Evolutionary conservation across 2,888 invertebrate species (phyloP).

Genomic region (Anaspis maculata): DNA sequence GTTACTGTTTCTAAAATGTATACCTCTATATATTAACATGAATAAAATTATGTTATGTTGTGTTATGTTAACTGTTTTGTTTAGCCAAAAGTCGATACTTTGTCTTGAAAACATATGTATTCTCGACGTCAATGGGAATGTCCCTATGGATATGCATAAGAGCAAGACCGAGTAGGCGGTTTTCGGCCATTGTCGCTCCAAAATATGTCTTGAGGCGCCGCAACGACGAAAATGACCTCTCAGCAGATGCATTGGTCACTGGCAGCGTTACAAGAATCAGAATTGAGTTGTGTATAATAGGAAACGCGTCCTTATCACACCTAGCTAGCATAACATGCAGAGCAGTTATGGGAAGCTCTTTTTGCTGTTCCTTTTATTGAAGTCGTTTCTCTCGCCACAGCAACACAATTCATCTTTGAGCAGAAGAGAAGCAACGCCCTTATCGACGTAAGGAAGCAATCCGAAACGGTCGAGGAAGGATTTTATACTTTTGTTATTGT

Average conservation of each 20-base stretch:
- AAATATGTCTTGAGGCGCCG: neutral
- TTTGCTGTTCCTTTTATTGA: neutral
- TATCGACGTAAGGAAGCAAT: too few relatives aligned
- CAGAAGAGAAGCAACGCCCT: neutral
- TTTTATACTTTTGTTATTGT: too few relatives aligned
- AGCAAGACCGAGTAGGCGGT: neutral
- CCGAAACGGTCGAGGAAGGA: too few relatives aligned
- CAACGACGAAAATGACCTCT: neutral
- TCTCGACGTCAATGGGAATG: neutral
- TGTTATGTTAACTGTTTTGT: too few relatives aligned
- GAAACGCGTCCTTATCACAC: neutral
- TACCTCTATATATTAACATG: too few relatives aligned
- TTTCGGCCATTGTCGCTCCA: neutral
- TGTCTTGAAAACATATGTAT: too few relatives aligned
- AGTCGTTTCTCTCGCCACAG: too few relatives aligned
- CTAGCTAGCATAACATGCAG: neutral
- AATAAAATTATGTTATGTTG: too few relatives aligned
- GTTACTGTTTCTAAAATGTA: too few relatives aligned
- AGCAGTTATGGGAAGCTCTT: neutral
- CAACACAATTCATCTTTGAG: neutral
- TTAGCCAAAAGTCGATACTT: too few relatives aligned
- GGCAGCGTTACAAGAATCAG: neutral
- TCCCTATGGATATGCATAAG: slow-evolving; percentile 1
- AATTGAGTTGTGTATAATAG: neutral
- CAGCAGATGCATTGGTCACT: neutral